These are phyloP conservation scores for Hirundichthys speculiger DNA, from an alignment of 2,113 vertebrate genomes.

Conservation along the genomic window DNA sequence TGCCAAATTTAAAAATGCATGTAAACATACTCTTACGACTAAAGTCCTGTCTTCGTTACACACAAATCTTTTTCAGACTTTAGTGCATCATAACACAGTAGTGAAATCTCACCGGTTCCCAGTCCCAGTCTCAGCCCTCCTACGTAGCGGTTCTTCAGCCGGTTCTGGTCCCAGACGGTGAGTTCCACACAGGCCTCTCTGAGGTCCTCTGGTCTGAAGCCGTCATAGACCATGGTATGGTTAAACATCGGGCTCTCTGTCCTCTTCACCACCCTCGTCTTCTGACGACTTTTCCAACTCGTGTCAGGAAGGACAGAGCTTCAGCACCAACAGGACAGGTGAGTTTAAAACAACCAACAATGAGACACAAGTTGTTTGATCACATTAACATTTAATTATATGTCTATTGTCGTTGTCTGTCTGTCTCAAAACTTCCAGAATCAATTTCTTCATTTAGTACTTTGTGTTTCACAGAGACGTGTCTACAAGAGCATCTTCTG, in stretches of 20 bases:
- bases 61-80: too few species aligned
- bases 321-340: background rate
- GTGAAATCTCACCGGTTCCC: conserved; percentile 85
- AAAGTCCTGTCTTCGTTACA: too few species aligned
- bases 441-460: too few species aligned
- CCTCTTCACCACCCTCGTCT: conserved; percentile 88
- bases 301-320: conserved; percentile 91
- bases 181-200: conserved; percentile 90
- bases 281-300: conserved; percentile 89
- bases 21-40: too few species aligned
- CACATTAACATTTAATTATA: too few species aligned
- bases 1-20: too few species aligned
- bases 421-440: too few species aligned
- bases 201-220: conserved; percentile 87
- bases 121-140: conserved; percentile 91
- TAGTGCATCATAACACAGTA: background rate
- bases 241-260: conserved; percentile 90
- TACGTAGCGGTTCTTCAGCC: conserved; percentile 88
- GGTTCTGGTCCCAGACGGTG: conserved; percentile 93
- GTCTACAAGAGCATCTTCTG: too few species aligned
- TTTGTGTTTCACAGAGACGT: too few species aligned
- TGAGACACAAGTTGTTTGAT: too few species aligned
- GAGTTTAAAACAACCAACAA: background rate
- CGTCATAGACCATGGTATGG: conserved; percentile 96
- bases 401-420: too few species aligned